Conservation (phyloP, 2,888 invertebrate genomes). For the Caenorhabditis panamensis region DNA sequence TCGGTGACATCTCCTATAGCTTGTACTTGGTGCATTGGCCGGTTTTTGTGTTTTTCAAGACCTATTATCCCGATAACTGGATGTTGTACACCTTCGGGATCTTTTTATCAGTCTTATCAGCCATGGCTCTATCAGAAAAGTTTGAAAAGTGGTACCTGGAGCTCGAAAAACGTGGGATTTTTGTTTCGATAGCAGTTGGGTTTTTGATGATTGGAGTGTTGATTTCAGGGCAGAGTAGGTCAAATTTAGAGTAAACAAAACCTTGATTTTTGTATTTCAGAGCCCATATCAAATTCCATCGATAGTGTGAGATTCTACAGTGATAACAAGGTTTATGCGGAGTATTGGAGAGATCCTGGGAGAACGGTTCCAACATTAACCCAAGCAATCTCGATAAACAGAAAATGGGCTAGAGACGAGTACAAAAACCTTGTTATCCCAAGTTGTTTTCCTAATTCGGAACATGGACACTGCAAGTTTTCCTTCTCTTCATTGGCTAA, state of each 20-base stretch:
- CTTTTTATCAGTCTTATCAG: slow-evolving; percentile 10
- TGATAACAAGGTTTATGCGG: background rate
- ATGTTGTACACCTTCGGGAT: slow-evolving; percentile 6
- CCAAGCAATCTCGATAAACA: slow-evolving; percentile 47
- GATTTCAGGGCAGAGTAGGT: background rate
- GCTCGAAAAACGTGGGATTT: slow-evolving; percentile 5
- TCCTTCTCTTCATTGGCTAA: background rate
- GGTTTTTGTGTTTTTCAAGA: slow-evolving; percentile 48
- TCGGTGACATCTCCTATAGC: slow-evolving; percentile 63
- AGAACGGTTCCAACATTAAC: too few relatives aligned
- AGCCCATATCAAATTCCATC: background rate
- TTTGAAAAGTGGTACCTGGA: slow-evolving; percentile 50
- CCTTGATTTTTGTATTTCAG: background rate
- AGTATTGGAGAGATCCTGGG: background rate
- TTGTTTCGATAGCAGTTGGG: slow-evolving; percentile 6
- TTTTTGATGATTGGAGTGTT: slow-evolving; percentile 12
- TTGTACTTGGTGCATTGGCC: slow-evolving; percentile 65
- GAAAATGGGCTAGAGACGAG: slow-evolving; percentile 42
- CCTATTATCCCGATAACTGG: slow-evolving; percentile 17
- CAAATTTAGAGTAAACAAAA: background rate
- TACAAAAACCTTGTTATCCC: slow-evolving; percentile 37
- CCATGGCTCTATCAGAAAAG: slow-evolving; percentile 21
- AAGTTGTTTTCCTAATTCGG: slow-evolving; percentile 48
- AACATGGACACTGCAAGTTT: slow-evolving; percentile 55
- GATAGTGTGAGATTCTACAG: background rate